Evolutionary conservation across 2,888 invertebrate species (phyloP), one percentile per base, ranked within the genome.

Genomic region (Drosophila anomalipes): DNA sequence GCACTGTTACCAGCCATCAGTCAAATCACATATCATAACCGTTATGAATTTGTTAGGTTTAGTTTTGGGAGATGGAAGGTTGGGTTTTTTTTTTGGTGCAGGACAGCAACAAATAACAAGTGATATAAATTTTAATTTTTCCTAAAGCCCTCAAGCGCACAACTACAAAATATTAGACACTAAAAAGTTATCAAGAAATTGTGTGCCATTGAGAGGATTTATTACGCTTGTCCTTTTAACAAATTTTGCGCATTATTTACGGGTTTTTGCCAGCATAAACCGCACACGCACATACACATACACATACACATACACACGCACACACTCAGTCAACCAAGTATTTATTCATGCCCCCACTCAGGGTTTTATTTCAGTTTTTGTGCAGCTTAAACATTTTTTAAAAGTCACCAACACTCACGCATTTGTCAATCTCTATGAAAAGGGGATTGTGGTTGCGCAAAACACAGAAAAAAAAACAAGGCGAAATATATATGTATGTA

Each of bases 181-280:
- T 82, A 78, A 83, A 85, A 90, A 76, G 86, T 81, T 88, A 90
- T 86, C 89, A 90, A 76, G 90, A 81, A 76, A 83, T 73, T 86
- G 88, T 82, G 79, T 86, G 86, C 86, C 86, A 87, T 88, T 89
- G 88, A 85, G 75, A 69, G 91, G 90, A 88, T 88, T 89, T 89
- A 91, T 88, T 88, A 74, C 79, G 79, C 81, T 85, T 87, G 91
- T 88, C 91, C 86, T 73, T 79, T 91, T 88, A 88, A 89, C 91
- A 88, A 88, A 88, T 88, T 88, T 89, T 91, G 73, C 79, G 83
- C 88, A 88, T 88, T 91, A 91, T 82, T 87, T 90, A 86, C 81
- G 80, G 82, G 62, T 77, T 71, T 72, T 70, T 70, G 69, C 51
- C 57, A 39, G 37, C 72, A n/a, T n/a, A 47, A 67, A 52, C 75